Conservation (phyloP, 2,113 vertebrate species). For the Apaloderma vittatum region DNA sequence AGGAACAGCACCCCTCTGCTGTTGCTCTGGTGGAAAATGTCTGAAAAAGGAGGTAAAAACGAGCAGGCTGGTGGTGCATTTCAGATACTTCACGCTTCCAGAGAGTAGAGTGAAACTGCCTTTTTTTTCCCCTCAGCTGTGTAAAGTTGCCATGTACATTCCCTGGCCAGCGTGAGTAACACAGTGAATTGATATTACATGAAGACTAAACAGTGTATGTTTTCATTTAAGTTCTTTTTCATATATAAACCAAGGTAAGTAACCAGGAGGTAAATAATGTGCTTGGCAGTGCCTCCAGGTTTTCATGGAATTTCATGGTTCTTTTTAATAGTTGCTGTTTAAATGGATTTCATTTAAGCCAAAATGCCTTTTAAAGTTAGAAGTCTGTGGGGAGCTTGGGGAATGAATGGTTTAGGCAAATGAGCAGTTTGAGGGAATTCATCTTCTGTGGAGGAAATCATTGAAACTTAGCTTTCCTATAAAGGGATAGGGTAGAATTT, state of each 20-base stretch:
- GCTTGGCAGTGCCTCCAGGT: background rate
- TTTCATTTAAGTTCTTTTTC: background rate
- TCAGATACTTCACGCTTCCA: background rate
- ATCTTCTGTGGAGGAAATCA: background rate
- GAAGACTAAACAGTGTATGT: background rate
- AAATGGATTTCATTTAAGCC: background rate
- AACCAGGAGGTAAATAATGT: background rate
- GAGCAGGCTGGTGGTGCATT: background rate
- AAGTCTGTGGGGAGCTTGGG: background rate
- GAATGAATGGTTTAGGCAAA: background rate
- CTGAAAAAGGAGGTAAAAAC: background rate
- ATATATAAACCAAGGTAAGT: background rate
- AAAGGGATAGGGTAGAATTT: background rate
- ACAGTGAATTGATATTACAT: accelerated
- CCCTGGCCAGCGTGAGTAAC: background rate
- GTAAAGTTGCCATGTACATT: accelerated
- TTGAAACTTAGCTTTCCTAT: background rate
- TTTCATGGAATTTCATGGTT: background rate
- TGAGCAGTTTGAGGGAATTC: background rate
- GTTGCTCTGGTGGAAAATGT: background rate
- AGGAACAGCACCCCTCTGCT: background rate
- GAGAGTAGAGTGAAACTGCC: background rate
- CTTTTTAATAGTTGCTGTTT: background rate
- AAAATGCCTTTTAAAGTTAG: background rate
- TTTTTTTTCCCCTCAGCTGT: background rate